Evolutionary conservation across 2,888 invertebrate species (phyloP), one percentile per base, ranked within the genome.

Genomic region (Phengaris arion): DNA sequence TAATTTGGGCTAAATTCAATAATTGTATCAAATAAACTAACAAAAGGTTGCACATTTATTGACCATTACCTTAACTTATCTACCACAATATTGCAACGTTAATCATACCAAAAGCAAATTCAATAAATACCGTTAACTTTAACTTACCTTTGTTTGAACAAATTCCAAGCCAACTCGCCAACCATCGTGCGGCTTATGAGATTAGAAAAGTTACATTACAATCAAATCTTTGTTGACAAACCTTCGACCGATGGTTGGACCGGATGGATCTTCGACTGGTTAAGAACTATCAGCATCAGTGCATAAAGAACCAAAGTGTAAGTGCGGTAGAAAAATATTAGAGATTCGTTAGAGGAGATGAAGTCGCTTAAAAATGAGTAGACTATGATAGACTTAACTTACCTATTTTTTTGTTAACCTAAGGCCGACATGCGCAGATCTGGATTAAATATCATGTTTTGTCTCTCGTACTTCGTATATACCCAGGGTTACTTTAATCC

Each of bases 151-250:
- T 64, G 64, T 64, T 64, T 45, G 35, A 64, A 64, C 64, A 35
- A 64, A 64, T 64, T 64, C 64, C 64, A 4, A 64, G 22, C 15
- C 9, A 54, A 72, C 22, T 52, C 13, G 12, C 7, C 72, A 72
- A 72, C 72, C 72, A 51, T 70, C 70, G 46, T 9, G 52, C 70
- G 22, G 72, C 72, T 54, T 72, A 72, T 22, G 35, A 35, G 72
- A 72, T 72, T 72, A 72, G 72, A 72, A 72, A 72, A 72, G 72
- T 72, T 48, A 70, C 51, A 48, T 64, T 46, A 68, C 68, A 72
- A 35, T 54, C 52, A 35, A 54, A 48, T 51, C 48, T 15, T 70
- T 70, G 70, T 70, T 69, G 70, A 70, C 51, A 70, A 51, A 70
- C 51, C 70, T 69, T 69, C 69, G 15, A 9, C 5, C 8, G 8